phyloP scores from a whole-genome alignment of 1,140 invertebrate genomes.

The Apis dorsata region DNA sequence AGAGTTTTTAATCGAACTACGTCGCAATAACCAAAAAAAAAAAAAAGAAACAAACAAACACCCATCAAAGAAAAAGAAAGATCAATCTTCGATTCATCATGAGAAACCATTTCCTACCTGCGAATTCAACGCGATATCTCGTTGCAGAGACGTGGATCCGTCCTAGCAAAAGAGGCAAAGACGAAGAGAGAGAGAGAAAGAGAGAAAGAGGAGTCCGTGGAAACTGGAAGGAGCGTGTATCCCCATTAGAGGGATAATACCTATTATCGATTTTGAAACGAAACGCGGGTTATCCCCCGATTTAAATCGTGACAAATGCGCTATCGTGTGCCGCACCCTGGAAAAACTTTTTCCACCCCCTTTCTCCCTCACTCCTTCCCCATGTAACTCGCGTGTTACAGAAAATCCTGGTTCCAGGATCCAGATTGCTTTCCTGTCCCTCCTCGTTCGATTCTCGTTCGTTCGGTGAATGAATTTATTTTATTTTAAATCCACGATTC shows the following conservation, averaged over 20 bases:
- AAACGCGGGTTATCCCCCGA: slow-evolving; percentile 56
- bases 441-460: too few species aligned
- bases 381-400: slow-evolving; percentile 11
- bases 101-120: too few species aligned
- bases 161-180: slow-evolving; percentile 11
- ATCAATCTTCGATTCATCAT: too few species aligned
- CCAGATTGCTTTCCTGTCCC: neutral
- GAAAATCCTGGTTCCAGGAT: slow-evolving; percentile 21
- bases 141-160: slow-evolving; percentile 34
- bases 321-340: slow-evolving; percentile 36
- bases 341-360: slow-evolving; percentile 54
- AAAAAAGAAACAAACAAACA: too few species aligned
- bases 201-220: neutral
- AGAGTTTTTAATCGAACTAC: too few species aligned
- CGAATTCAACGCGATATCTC: too few species aligned
- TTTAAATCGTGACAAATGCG: slow-evolving; percentile 67
- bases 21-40: too few species aligned
- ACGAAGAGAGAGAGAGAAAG: neutral
- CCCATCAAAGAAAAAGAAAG: too few species aligned
- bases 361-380: neutral
- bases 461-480: too few species aligned
- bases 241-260: slow-evolving; percentile 66
- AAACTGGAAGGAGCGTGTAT: slow-evolving; percentile 34
- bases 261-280: slow-evolving; percentile 67
- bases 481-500: too few species aligned